Base-by-base conservation (phyloP, 2,797 vertebrate species). In the Argyrosomus regius region DNA sequence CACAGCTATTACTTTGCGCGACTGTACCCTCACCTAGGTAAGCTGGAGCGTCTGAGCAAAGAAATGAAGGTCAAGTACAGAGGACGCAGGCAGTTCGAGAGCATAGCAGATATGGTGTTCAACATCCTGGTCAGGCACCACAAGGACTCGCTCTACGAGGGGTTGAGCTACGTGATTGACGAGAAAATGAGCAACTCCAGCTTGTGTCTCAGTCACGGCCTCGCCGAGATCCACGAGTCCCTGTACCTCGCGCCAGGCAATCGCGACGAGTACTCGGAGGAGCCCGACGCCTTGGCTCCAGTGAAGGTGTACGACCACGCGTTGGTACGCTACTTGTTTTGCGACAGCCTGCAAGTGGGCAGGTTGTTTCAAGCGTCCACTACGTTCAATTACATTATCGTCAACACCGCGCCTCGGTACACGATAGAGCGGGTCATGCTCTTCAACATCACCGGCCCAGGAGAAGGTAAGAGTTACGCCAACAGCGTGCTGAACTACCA, bases 351-450 rank as follows among this genome's bases (percentile, higher is more conserved):
- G 17, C 14, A 67, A 14, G 65, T 67, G 6, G 65, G 65, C n/a
- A 17, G 65, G 50, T 41, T 54, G 50, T 67, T 67, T n/a, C 65
- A 67, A 12, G 65, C 16, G 4, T 67, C 65, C 0, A 54, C 50
- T 2, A 66, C 64, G 0, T 66, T 66, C 49, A 66, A 66, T 7
- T 66, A 66, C 31, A 67, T 67, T 0, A 26, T 65, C 0, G 4
- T 26, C 18, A 77, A 81, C 74, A 81, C 79, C 0, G 68, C 74
- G 0, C 74, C 79, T 1, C 41, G 73, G 14, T 81, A 77, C 62
- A 77, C 79, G 0, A 57, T 65, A 0, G 62, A 81, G 24, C 56
- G 68, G 8, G 39, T 77, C 14, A 81, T 77, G 73, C 17, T 81
- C 3, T 54, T 81, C 22, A 81, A 81, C 62, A 45, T 72, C 48